Percentiles rank a stretch among this genome's conserved stretches.
Conservation (phyloP, 2,113 vertebrate genomes). For the Pomatostomus ruficeps region DNA sequence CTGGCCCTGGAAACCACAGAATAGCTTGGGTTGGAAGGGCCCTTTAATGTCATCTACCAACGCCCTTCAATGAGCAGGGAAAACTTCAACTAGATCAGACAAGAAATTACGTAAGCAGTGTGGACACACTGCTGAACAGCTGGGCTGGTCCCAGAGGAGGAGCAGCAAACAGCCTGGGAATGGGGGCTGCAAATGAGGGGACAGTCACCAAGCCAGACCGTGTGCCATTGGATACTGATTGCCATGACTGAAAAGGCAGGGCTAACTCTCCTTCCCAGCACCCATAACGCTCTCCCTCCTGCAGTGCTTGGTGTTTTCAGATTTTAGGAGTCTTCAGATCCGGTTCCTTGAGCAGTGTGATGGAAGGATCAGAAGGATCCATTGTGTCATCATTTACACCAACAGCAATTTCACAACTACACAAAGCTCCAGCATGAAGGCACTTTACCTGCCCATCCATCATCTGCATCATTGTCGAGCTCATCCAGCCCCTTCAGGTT, state of each 20-base stretch:
- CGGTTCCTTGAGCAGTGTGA: background rate
- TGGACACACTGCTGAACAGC: background rate
- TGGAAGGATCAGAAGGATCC: slow-evolving; percentile 63
- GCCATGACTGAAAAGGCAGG: background rate
- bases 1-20: background rate
- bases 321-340: slow-evolving; percentile 59
- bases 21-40: background rate
- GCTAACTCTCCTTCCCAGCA: background rate
- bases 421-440: background rate
- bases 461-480: slow-evolving; percentile 91
- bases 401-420: background rate
- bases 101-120: background rate
- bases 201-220: background rate
- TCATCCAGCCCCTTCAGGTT: slow-evolving; percentile 95
- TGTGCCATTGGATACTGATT: background rate
- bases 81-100: background rate
- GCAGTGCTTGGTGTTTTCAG: slow-evolving; percentile 29
- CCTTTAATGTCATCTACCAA: background rate
- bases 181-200: background rate
- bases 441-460: slow-evolving; percentile 92
- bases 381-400: slow-evolving; percentile 63
- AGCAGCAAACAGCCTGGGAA: background rate
- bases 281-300: background rate
- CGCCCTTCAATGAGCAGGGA: background rate
- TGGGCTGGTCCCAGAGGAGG: background rate